Evolutionary conservation across 2,888 invertebrate species (phyloP).

Genomic region (Clusia tigrina): DNA sequence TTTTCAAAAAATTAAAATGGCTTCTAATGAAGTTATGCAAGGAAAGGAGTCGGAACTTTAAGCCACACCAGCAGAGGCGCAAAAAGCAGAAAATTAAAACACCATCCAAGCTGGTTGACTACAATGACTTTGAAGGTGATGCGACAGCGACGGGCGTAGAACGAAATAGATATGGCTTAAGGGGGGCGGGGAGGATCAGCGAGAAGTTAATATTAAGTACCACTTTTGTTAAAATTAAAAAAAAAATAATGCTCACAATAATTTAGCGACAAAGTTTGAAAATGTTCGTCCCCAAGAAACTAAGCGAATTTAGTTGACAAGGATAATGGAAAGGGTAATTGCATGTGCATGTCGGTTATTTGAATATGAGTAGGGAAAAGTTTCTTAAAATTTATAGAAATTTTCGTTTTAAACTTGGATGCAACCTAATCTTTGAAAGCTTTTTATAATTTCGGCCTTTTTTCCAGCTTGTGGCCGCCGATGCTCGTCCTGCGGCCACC

Average conservation of each 20-base stretch:
- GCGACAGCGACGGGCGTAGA: too few species aligned
- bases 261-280: constrained; percentile 11
- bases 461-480: too few species aligned
- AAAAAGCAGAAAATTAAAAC: background rate
- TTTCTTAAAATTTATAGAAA: too few species aligned
- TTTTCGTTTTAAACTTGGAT: too few species aligned
- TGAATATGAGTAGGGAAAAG: background rate
- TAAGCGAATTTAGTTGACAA: constrained; percentile 2
- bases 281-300: background rate
- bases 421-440: too few species aligned
- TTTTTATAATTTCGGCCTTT: too few species aligned
- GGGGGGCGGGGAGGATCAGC: background rate
- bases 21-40: constrained; percentile 10
- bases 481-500: too few species aligned
- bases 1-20: constrained; percentile 6
- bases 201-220: background rate
- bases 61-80: background rate
- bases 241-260: background rate
- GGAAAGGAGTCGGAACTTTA: background rate
- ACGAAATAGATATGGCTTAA: too few species aligned
- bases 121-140: background rate
- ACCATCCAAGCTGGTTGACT: background rate
- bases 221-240: background rate
- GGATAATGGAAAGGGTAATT: constrained; percentile 12
- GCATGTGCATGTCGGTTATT: background rate